Evolutionary conservation across 2,797 vertebrate species (phyloP), one percentile per base, ranked within the genome.

Genomic region (Enteromius fasciolatus): DNA sequence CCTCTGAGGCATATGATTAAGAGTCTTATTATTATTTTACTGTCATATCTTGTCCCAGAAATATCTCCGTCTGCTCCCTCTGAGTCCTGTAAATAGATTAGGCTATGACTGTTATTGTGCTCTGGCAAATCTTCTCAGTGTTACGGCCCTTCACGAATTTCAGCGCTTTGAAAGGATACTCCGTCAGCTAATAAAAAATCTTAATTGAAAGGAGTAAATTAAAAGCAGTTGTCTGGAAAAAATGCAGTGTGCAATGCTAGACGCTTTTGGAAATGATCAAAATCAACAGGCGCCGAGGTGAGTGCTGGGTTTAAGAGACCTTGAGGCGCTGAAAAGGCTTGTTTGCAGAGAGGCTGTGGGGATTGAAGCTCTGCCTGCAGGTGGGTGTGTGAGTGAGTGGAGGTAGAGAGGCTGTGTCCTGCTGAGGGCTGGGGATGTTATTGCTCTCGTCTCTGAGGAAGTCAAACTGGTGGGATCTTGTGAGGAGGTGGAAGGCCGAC

Each of bases 401-500:
- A 80, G 75, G 54, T 63, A 18, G 39, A 70, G 68, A 46, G 75
- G 64, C 59, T 69, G 39, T 73, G 85, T 83, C 69, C 76, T 69
- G 83, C 52, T 72, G 76, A 74, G 67, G 57, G 48, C 76, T 79
- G 3, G 12, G 77, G 57, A 88, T 86, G 81, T 76, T 86, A 83
- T 48, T 67, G 52, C 63, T 76, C 54, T 77, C 44, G 80, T 92
- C 89, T 90, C 89, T 87, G 89, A 87, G 86, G 89, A 92, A 76
- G 78, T 80, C 68, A 80, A 87, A 48, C 33, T 82, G 83, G 89
- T 91, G 88, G 91, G 90, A 90, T 90, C 89, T 89, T 23, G 83
- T 86, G 93, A 92, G 94, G 90, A 92, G 93, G 92, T 28, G 92
- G 91, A 90, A 66, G 76, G 86, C 69, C 87, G 90, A 92, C 90